These are phyloP conservation scores for Strigamia maritima DNA, from an alignment of 2,888 invertebrate genomes.

Conservation along the genomic window DNA sequence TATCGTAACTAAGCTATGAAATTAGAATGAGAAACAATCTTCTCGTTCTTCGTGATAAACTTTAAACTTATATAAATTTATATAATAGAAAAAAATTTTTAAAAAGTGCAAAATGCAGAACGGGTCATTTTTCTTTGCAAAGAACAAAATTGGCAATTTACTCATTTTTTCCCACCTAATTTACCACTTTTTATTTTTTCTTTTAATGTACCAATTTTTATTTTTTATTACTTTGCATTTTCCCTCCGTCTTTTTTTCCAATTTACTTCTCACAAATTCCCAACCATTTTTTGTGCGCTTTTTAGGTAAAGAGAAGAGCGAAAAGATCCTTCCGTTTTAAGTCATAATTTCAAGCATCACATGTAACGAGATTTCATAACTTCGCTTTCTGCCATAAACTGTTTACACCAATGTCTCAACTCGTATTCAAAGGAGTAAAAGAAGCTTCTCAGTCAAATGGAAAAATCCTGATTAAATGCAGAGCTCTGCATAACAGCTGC, in stretches of 20 bases:
- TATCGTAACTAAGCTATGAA: not conserved
- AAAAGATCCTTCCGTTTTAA: not conserved
- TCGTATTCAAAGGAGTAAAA: slow-evolving; percentile 32
- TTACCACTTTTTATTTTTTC: not conserved
- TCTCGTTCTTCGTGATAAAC: not conserved
- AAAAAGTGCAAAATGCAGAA: not conserved
- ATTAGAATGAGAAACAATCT: not conserved
- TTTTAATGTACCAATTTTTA: not conserved
- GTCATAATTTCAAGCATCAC: not conserved
- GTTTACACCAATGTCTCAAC: slow-evolving; percentile 26
- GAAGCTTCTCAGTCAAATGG: slow-evolving; percentile 32
- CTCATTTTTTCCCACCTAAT: not conserved
- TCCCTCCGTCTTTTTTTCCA: not conserved
- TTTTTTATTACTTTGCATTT: not conserved
- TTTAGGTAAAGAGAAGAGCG: not conserved
- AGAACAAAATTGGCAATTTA: not conserved
- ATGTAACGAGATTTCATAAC: not conserved
- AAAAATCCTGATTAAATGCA: slow-evolving; percentile 34
- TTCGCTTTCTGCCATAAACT: slow-evolving; percentile 11
- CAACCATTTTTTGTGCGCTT: not conserved
- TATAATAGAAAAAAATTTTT: not conserved
- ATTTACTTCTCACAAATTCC: not conserved
- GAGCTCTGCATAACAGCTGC: slow-evolving; percentile 30
- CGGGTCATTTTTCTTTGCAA: not conserved
- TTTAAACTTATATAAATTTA: not conserved